phyloP scores from a whole-genome alignment of 2,888 invertebrate genomes.

The Drosophila kambysellisi region DNA sequence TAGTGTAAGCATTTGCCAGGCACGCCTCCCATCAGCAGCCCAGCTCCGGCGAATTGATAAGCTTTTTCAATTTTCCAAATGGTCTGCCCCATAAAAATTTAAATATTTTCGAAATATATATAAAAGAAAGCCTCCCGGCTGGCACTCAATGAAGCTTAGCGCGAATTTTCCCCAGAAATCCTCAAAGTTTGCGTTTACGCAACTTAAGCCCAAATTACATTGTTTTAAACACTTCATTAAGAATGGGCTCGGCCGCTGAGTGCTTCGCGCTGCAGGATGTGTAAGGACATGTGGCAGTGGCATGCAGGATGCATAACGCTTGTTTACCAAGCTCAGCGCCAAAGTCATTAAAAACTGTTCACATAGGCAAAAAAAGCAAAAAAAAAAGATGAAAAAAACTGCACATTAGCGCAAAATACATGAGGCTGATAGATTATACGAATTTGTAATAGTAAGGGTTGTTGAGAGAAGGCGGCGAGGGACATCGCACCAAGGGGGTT shows the following conservation, averaged over 20 bases:
- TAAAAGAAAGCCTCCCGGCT: slow-evolving; percentile 64
- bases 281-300: slow-evolving; percentile 41
- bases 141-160: slow-evolving; percentile 62
- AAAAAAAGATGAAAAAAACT: slow-evolving; percentile 57
- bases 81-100: slow-evolving; percentile 73
- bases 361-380: slow-evolving; percentile 68
- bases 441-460: slow-evolving; percentile 10
- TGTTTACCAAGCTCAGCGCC: slow-evolving; percentile 76
- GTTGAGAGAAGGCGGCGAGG: neutral
- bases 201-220: slow-evolving; percentile 76
- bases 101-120: slow-evolving; percentile 76
- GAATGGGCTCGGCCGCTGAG: slow-evolving; percentile 56
- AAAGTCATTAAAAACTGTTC: slow-evolving; percentile 80
- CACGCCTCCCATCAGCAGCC: neutral
- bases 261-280: slow-evolving; percentile 43
- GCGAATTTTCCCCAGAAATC: slow-evolving; percentile 24
- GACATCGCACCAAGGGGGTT: neutral
- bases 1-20: slow-evolving; percentile 5
- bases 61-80: slow-evolving; percentile 76
- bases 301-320: slow-evolving; percentile 65
- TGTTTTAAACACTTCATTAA: slow-evolving; percentile 81
- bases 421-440: slow-evolving; percentile 56
- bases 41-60: slow-evolving; percentile 36
- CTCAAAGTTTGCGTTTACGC: slow-evolving; percentile 59
- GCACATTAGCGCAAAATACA: slow-evolving; percentile 79